phyloP scores from a whole-genome alignment of 2,797 vertebrate genomes.

The Gastrophryne carolinensis region DNA sequence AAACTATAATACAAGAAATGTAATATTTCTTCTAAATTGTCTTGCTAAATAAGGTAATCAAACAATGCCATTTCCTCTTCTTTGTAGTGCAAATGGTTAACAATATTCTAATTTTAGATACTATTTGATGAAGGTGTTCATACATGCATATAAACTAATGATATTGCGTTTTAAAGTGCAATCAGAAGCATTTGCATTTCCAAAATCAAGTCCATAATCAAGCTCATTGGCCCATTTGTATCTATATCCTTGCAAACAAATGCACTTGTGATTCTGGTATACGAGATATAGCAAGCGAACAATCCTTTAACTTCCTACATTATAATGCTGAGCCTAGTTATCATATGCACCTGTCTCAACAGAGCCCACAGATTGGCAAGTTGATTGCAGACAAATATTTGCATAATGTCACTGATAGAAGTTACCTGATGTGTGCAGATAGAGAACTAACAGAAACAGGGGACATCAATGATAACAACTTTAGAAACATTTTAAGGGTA shows the following conservation, averaged over 20 bases:
- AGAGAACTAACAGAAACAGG: too few species aligned
- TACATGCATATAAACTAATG: not conserved
- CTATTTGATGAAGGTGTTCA: not conserved
- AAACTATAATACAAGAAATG: too few species aligned
- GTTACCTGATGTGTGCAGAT: not conserved
- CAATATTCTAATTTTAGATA: not conserved
- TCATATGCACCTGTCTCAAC: not conserved
- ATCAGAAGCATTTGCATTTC: not conserved
- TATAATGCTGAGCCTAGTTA: not conserved
- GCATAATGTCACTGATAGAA: not conserved
- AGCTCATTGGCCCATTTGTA: not conserved
- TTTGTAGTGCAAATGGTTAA: not conserved
- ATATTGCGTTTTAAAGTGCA: not conserved
- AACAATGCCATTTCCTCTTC: too few species aligned
- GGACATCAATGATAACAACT: too few species aligned
- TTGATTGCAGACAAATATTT: not conserved
- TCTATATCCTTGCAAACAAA: conserved; percentile 5
- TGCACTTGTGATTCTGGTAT: not conserved
- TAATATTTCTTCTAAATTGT: too few species aligned
- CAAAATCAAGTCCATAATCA: conserved; percentile 13
- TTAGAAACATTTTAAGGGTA: too few species aligned
- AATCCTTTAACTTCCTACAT: not conserved
- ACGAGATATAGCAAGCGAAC: not conserved
- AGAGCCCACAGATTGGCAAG: not conserved
- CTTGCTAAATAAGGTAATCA: too few species aligned